These are phyloP conservation scores for Muraenolepis orangiensis DNA, from an alignment of 2,797 vertebrate genomes.

Conservation along the genomic window DNA sequence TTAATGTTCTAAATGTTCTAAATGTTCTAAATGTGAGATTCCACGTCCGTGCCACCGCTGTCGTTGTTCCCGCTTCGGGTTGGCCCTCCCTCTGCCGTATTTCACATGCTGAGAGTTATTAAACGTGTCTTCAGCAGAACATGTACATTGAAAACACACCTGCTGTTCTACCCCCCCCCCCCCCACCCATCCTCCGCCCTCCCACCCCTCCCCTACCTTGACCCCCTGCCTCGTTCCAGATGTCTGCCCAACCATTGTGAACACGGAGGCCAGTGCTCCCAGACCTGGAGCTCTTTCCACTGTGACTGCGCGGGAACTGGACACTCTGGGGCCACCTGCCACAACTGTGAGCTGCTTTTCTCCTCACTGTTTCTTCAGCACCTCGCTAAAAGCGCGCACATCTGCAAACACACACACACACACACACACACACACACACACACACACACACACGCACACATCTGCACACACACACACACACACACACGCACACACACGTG, in stretches of 20 bases:
- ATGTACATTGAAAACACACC: not conserved
- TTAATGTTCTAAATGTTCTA: too few species aligned
- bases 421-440: not conserved
- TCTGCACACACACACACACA: not conserved
- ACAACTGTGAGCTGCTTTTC: slow-evolving; percentile 84
- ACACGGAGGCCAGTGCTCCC: slow-evolving; percentile 87
- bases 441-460: not conserved
- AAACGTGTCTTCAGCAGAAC: not conserved
- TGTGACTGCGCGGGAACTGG: slow-evolving; percentile 88
- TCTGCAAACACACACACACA: not conserved
- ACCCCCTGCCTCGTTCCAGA: not conserved
- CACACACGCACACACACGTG: not conserved
- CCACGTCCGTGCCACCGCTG: not conserved
- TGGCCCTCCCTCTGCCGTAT: not conserved
- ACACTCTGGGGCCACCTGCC: slow-evolving; percentile 89
- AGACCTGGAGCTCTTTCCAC: slow-evolving; percentile 89
- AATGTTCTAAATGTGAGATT: not conserved
- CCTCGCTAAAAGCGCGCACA: not conserved
- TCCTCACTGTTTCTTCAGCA: not conserved
- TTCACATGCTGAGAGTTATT: not conserved
- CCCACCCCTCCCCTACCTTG: too few species aligned
- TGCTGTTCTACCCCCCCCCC: not conserved
- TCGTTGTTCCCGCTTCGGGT: not conserved
- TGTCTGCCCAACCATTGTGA: slow-evolving; percentile 49
- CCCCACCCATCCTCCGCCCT: too few species aligned